These are phyloP conservation scores for Okamejei kenojei DNA, from an alignment of 2,797 vertebrate species.

Conservation along the genomic window DNA sequence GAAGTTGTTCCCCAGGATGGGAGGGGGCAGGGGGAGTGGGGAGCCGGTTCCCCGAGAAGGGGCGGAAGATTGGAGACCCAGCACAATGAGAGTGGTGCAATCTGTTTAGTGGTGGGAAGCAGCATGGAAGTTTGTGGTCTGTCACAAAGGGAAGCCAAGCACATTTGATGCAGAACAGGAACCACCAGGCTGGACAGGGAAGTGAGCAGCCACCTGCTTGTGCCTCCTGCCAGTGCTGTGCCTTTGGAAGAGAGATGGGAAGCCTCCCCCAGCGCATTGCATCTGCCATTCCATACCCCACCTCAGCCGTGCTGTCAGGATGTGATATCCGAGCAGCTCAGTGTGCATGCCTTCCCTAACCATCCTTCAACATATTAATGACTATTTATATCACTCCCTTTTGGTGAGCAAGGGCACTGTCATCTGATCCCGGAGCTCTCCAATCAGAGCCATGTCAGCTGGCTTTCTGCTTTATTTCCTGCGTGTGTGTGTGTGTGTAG, in stretches of 20 bases:
- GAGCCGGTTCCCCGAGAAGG: no score
- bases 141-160: no score
- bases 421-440: conserved; percentile 1
- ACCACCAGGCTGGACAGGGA: background rate
- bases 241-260: background rate
- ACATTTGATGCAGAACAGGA: background rate
- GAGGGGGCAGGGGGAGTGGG: no score
- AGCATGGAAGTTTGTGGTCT: no score
- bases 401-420: background rate
- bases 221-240: background rate
- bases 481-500: background rate
- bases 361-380: background rate
- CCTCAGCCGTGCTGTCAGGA: background rate
- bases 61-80: no score
- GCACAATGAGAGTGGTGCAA: no score
- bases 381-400: conserved; percentile 31
- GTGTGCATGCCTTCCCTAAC: background rate
- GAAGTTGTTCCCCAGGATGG: no score
- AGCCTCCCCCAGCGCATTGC: background rate
- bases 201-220: background rate
- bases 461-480: conserved; percentile 6
- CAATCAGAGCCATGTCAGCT: background rate
- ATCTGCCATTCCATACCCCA: background rate
- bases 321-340: background rate
- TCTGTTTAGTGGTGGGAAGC: no score